Base-by-base conservation (phyloP, 2,888 invertebrate species). In the Acleris literana region DNA sequence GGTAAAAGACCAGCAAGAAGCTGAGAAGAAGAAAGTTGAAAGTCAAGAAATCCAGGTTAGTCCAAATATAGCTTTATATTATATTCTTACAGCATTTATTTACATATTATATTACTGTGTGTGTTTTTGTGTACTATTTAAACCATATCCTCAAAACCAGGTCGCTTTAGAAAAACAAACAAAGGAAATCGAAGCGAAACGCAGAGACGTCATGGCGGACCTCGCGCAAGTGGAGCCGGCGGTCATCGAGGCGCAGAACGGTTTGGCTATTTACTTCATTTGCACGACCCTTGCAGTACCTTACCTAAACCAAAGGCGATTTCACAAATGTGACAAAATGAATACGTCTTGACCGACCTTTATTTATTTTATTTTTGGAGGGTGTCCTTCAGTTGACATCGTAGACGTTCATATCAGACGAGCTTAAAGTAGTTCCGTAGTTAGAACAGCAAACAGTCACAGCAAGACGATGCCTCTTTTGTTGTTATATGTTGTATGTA, bases 1-100 rank as follows among this genome's bases (percentile, higher is more conserved):
- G 99, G 97, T 99, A 56, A 98, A 98, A 93, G 98, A 99, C 90
- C 99, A 99, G 86, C 99, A 99, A 81, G 99, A 99, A 87, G 99
- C 99, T 2, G 99, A 99, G 86, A 97, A 99, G 93, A 98, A 99
- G 91, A 99, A 99, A 88, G 97, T 98, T 46, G 98, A 99, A 80
- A 98, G 98, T 79, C 99, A 99, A 86, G 98, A 99, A 84, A 97
- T 99, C 82, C 99, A 99, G 90, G 93, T 91, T 71, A 70, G 73
- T 56, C 16, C 54, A 11, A 62, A 11, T 33, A 33, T 3, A 33
- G 33, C 25, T 5, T 6, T 6, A 25, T 25, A 25, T 6, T 22
- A 22, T 22, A 22, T 25, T 25, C 5, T 13, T 49, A 29, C 52
- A 33, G 58, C 58, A 69, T 56, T 3, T 39, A 43, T 7, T 5